phyloP scores from a whole-genome alignment of 2,888 invertebrate species.

The Chrysodeixis includens region DNA sequence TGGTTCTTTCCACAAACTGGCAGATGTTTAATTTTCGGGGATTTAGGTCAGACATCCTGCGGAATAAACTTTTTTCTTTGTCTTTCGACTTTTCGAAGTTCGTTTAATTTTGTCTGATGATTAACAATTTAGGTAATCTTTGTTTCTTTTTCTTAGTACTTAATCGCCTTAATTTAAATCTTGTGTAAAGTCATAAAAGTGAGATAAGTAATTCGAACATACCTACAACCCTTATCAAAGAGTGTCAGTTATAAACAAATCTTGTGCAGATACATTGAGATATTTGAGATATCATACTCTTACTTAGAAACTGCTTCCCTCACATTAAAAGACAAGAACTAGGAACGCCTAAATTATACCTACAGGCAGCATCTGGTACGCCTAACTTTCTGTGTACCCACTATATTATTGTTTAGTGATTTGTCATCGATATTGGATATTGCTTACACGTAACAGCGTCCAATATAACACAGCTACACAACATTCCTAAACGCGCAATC shows the following conservation, averaged over 20 bases:
- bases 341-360: neutral
- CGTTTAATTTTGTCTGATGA: slow-evolving; percentile 32
- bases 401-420: neutral
- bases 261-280: too few species aligned
- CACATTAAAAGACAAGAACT: neutral
- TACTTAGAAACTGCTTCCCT: neutral
- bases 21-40: slow-evolving; percentile 18
- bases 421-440: neutral
- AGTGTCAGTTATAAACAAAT: too few species aligned
- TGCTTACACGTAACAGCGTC: neutral
- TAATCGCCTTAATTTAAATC: neutral
- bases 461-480: neutral
- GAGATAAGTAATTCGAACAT: neutral
- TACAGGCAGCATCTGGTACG: neutral
- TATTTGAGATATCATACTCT: too few species aligned
- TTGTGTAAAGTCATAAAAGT: too few species aligned
- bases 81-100: slow-evolving; percentile 22
- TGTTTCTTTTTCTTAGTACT: slow-evolving; percentile 17
- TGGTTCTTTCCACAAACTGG: slow-evolving; percentile 22
- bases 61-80: slow-evolving; percentile 17
- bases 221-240: too few species aligned
- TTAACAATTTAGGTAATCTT: slow-evolving; percentile 3
- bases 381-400: neutral
- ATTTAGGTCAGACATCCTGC: slow-evolving; percentile 43
- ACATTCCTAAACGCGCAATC: neutral